These are phyloP conservation scores for Sula dactylatra DNA, from an alignment of 2,113 vertebrate species.

Conservation along the genomic window DNA sequence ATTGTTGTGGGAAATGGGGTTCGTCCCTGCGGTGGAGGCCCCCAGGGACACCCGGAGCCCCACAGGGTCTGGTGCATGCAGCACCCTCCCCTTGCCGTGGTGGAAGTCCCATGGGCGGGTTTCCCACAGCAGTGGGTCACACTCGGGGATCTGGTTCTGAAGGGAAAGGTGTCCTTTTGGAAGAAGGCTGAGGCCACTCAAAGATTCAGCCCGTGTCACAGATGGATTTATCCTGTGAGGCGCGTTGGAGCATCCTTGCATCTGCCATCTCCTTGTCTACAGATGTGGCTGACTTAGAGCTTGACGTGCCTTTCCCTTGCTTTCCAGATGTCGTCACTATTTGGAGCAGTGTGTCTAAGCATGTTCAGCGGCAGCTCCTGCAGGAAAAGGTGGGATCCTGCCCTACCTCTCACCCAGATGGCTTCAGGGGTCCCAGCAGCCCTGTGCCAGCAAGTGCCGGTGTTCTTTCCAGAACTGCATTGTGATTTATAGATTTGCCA, in stretches of 20 bases:
- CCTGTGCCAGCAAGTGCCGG: background rate
- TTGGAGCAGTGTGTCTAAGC: background rate
- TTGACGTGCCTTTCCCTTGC: background rate
- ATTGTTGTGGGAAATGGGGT: background rate
- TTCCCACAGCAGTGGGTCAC: background rate
- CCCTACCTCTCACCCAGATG: background rate
- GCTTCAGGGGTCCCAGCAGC: background rate
- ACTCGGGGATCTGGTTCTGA: background rate
- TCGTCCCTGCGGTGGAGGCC: background rate
- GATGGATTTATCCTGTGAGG: background rate
- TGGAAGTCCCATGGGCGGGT: background rate
- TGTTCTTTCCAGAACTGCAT: background rate
- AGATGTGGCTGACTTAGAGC: background rate
- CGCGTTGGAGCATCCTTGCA: background rate
- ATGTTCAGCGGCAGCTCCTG: background rate
- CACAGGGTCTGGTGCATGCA: too few species aligned
- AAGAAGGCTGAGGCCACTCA: too few species aligned
- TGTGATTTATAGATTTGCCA: background rate
- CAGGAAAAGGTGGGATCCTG: background rate
- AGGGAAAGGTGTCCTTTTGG: background rate
- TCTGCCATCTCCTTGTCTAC: background rate
- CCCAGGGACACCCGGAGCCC: background rate
- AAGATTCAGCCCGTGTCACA: background rate
- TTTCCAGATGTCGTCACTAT: background rate
- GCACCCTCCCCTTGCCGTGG: background rate